phyloP scores from a whole-genome alignment of 1,140 invertebrate genomes.

The Cheumatopsyche charites region DNA sequence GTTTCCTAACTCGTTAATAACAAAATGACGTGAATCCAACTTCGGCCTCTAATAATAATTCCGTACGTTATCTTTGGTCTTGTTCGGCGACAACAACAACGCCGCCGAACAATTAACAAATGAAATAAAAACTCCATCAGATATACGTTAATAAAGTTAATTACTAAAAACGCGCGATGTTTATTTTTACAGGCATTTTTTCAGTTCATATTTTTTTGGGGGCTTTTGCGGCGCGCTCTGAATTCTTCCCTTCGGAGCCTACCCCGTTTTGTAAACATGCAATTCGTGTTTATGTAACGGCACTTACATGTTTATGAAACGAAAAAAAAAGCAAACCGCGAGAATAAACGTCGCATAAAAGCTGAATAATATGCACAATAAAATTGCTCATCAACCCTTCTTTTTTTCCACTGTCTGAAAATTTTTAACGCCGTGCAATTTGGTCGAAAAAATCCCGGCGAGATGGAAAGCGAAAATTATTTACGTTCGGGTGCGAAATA shows the following conservation, averaged over 20 bases:
- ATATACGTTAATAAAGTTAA: slow-evolving; percentile 45
- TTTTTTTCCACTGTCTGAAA: too few species aligned
- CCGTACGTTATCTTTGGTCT: slow-evolving; percentile 18
- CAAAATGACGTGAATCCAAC: slow-evolving; percentile 9
- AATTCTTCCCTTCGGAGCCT: slow-evolving; percentile 5
- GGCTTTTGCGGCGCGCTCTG: not conserved
- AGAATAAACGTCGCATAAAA: slow-evolving; percentile 36
- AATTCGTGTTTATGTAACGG: slow-evolving; percentile 41
- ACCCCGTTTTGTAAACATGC: slow-evolving; percentile 36
- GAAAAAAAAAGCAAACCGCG: slow-evolving; percentile 13
- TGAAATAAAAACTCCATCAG: slow-evolving; percentile 45
- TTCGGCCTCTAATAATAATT: slow-evolving; percentile 2
- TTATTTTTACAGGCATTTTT: slow-evolving; percentile 22
- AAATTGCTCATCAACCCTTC: slow-evolving; percentile 38
- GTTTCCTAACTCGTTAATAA: slow-evolving; percentile 28
- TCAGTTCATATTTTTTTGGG: slow-evolving; percentile 11
- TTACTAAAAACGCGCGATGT: slow-evolving; percentile 38
- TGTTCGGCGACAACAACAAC: not conserved
- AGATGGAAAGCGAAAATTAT: slow-evolving; percentile 16
- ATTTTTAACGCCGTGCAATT: slow-evolving; percentile 8
- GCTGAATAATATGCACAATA: slow-evolving; percentile 40
- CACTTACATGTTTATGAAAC: slow-evolving; percentile 33
- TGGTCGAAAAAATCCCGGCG: not conserved
- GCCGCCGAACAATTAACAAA: slow-evolving; percentile 43
- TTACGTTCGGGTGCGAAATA: not conserved